Base-by-base conservation (phyloP, 2,888 invertebrate species). In the Latrodectus elegans region DNA sequence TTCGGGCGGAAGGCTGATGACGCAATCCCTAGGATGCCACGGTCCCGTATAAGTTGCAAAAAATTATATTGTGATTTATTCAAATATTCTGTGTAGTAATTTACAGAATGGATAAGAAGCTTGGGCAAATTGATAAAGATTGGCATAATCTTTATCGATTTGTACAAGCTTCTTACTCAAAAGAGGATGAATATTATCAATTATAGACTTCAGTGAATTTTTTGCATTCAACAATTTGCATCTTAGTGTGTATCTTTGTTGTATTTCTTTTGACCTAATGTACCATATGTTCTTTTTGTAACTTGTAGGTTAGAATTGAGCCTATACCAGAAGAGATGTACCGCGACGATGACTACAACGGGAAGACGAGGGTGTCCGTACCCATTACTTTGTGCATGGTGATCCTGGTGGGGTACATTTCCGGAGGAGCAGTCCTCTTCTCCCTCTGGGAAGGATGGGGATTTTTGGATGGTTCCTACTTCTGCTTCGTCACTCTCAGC, bases 391-490 rank as follows among this genome's bases (percentile, higher is more conserved):
- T 98, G 72, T 98, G 98, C 92, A 94, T 98, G 60, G 94, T 96
- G 88, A 96, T 98, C 90, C 97, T 99, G 95, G 95, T 97, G 90
- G 95, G 96, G 91, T 96, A 96, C 92, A 95, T 97, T 84, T 94
- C 96, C 91, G 96, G 97, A 84, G 99, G 99, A 26, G 97, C 98
- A 0, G 93, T 96, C 91, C 94, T 99, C 74, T 99, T 99, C 92
- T 95, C 96, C 4, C 93, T 95, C 91, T 99, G 98, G 97, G 98
- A 99, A 92, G 94, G 95, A 68, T 99, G 99, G 99, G 95, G 95
- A 90, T 95, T 96, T 91, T 93, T 99, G 89, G 97, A 98, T 90
- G 98, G 97, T 81, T 97, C 97, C 84, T 98, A 97, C 93, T 98
- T 98, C 93, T 98, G 97, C 92, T 98, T 98, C 92, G 97, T 98